A percentile compares a stretch with the other conserved stretches of the same genome.
Evolutionary conservation across 2,888 invertebrate species (phyloP).

Genomic region (Pseudococcus longispinus): DNA sequence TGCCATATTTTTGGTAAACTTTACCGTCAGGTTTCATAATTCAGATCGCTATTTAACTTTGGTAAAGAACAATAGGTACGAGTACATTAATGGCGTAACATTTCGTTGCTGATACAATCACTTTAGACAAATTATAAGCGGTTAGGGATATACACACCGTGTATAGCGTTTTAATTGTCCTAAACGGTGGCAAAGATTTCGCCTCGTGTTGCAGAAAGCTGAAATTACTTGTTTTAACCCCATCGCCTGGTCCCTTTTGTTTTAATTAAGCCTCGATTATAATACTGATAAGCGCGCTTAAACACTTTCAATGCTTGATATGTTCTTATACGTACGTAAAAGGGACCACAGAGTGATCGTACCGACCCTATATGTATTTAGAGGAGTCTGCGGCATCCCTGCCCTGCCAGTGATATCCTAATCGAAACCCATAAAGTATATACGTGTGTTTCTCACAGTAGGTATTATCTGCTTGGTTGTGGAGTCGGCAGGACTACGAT

Average conservation of each 20-base stretch:
- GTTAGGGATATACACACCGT: conserved; percentile 50
- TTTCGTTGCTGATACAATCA: conserved; percentile 50
- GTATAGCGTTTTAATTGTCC: conserved; percentile 45
- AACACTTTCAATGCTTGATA: conserved; percentile 53
- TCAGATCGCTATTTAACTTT: conserved; percentile 21
- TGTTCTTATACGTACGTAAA: conserved; percentile 17
- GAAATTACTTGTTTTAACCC: conserved; percentile 35
- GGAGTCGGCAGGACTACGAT: background rate
- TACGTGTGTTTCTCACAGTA: conserved; percentile 28
- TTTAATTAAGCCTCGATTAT: conserved; percentile 55
- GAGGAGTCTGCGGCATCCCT: background rate
- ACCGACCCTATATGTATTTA: background rate
- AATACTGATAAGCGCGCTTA: conserved; percentile 52
- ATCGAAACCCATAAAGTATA: conserved; percentile 29
- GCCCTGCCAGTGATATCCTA: background rate
- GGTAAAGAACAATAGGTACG: background rate
- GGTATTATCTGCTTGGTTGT: background rate
- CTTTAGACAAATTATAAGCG: conserved; percentile 55
- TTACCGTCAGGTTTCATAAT: conserved; percentile 35
- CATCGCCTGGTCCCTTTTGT: conserved; percentile 42
- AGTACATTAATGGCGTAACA: conserved; percentile 45
- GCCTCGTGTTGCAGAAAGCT: conserved; percentile 17
- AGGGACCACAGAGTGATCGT: background rate
- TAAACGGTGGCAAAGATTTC: conserved; percentile 18
- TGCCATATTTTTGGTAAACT: conserved; percentile 28